Base-by-base conservation (phyloP, 2,113 vertebrate species). In the Nymphicus hollandicus region DNA sequence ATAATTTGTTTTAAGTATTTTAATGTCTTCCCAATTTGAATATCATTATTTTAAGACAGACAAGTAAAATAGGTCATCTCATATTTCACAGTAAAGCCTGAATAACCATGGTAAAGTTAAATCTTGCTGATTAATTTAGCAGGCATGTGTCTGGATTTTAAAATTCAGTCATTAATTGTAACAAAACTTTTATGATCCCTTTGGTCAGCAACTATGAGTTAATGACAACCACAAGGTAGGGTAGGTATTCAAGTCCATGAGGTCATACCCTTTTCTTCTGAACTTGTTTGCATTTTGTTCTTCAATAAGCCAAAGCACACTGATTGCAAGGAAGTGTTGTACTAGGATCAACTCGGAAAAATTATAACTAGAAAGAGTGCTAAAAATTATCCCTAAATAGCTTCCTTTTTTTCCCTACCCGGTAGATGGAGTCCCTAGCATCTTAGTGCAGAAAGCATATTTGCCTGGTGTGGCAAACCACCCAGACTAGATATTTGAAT, bases 91-190 rank as follows among this genome's bases (percentile, higher is more conserved):
- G 81, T 39, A 76, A 91, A 74, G 24, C 29, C 33, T 64, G 64
- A 92, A 63, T 84, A 73, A 81, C n/a, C 35, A 35, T 29, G n/a
- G 60, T 84, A 43, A 74, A 35, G 23, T 27, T 77, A 81, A 43
- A 19, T 66, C 27, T 25, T 64, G 77, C 15, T 86, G 60, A 88
- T 86, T 74, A 73, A 68, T 86, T 88, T 71, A 86, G 79, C n/a
- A 89, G 33, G 4, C 1, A 6, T 33, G 27, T 43, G 7, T 44
- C 69, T 64, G 29, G 16, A 78, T 87, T 92, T 84, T 86, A 89
- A 87, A 91, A 78, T 44, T 58, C 60, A n/a, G 20, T 28, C 56
- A 91, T 56, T 68, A 85, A 68, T 53, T 39, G 10, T 6, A 74
- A 60, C 44, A 88, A 53, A 71, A 56, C 29, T 56, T 78, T 78